Conservation (phyloP, 2,888 invertebrate species). For the Clostera curtula region DNA sequence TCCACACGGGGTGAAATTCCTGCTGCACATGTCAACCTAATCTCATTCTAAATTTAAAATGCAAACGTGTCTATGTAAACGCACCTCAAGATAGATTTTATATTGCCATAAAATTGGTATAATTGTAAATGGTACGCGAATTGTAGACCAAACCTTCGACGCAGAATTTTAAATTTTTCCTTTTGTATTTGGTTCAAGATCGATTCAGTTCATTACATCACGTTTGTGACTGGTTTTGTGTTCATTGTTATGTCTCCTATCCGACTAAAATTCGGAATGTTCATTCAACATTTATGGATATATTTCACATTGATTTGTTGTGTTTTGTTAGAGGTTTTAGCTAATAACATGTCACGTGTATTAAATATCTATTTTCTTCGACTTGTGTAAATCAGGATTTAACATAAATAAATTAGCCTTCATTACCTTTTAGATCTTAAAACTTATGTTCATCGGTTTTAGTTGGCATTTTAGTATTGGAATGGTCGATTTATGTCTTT, state of each 20-base stretch:
- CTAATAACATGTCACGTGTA: background rate
- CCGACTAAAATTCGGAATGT: conserved; percentile 7
- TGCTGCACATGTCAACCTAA: too few relatives aligned
- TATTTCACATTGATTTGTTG: background rate
- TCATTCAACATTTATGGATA: conserved; percentile 4
- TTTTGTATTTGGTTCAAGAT: conserved; percentile 25
- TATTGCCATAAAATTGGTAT: conserved; percentile 12
- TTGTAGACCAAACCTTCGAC: conserved; percentile 17
- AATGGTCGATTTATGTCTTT: too few relatives aligned
- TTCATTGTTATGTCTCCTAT: conserved; percentile 12
- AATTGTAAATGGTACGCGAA: conserved; percentile 11
- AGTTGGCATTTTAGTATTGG: too few relatives aligned
- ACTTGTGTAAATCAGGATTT: too few relatives aligned
- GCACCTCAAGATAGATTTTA: too few relatives aligned
- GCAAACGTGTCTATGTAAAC: too few relatives aligned
- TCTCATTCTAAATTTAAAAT: too few relatives aligned
- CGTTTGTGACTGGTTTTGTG: conserved; percentile 9
- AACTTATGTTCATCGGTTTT: too few relatives aligned
- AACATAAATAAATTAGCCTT: too few relatives aligned
- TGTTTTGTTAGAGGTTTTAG: conserved; percentile 1
- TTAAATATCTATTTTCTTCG: too few relatives aligned
- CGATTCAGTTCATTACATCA: conserved; percentile 22
- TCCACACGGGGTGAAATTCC: too few relatives aligned
- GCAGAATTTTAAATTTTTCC: conserved; percentile 12
- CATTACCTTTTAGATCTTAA: too few relatives aligned